Evolutionary conservation across 2,113 vertebrate species (phyloP).

Genomic region (Phycodurus eques): DNA sequence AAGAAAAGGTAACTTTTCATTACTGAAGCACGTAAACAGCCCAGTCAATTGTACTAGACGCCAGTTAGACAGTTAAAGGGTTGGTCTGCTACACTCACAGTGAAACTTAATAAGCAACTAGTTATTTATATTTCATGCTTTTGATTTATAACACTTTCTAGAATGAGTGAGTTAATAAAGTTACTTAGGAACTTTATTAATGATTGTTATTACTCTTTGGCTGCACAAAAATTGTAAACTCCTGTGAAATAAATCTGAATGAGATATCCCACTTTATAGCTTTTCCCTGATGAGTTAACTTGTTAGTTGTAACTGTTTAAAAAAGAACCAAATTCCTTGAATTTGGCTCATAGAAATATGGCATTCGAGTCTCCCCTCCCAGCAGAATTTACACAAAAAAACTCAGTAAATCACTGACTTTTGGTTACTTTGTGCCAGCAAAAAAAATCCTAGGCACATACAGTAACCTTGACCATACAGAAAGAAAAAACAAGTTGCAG

Average conservation of each 20-base stretch:
- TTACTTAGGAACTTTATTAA: slow-evolving; percentile 34
- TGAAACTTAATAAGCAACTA: neutral
- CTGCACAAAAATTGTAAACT: neutral
- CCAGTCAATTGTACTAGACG: neutral
- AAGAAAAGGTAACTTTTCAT: neutral
- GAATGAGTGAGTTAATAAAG: slow-evolving; percentile 29
- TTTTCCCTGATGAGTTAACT: slow-evolving; percentile 4
- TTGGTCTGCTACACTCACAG: neutral
- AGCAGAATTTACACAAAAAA: neutral
- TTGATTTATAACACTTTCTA: slow-evolving; percentile 1
- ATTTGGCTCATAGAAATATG: neutral
- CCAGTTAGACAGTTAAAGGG: neutral
- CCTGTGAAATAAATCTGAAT: neutral
- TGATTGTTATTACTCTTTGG: neutral
- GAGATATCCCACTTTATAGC: neutral
- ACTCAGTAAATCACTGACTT: neutral
- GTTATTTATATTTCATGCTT: neutral
- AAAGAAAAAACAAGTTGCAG: neutral
- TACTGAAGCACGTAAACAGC: neutral
- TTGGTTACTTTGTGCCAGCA: neutral
- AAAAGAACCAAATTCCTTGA: neutral
- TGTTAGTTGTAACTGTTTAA: neutral
- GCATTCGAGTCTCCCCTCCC: neutral
- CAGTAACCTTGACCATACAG: neutral
- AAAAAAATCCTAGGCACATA: neutral